Conservation (phyloP, 2,113 vertebrate genomes). For the Corapipo altera region DNA sequence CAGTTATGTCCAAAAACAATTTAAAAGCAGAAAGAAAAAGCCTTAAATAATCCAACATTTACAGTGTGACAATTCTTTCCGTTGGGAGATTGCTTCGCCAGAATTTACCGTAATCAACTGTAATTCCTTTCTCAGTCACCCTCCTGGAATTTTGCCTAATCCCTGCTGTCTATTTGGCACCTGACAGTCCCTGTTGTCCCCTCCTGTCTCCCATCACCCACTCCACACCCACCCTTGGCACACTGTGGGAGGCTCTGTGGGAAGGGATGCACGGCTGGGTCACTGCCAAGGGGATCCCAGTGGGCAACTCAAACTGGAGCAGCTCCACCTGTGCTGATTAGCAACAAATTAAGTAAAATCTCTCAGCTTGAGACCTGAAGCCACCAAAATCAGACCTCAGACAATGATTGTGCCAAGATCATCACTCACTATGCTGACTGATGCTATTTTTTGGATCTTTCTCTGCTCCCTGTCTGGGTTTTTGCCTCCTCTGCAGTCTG, state of each 20-base stretch:
- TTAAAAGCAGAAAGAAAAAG: not conserved
- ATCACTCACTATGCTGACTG: not conserved
- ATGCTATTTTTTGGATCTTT: rapidly evolving
- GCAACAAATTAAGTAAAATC: not conserved
- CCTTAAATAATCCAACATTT: not conserved
- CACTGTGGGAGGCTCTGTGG: rapidly evolving
- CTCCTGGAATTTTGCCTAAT: not conserved
- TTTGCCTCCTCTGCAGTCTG: not conserved
- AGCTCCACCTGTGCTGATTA: no score
- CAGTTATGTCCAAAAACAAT: not conserved
- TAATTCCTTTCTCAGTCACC: not conserved
- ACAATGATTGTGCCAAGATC: rapidly evolving
- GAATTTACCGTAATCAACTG: not conserved
- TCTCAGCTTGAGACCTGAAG: not conserved
- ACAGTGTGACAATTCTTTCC: not conserved
- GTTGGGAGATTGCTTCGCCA: not conserved
- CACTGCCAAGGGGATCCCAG: no score
- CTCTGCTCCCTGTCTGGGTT: not conserved
- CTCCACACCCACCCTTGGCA: not conserved
- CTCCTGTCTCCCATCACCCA: not conserved
- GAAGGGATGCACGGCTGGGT: not conserved
- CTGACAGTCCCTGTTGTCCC: rapidly evolving
- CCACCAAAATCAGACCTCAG: not conserved
- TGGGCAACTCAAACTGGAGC: rapidly evolving
- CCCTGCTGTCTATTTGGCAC: no score